These are phyloP conservation scores for Diorhabda carinulata DNA, from an alignment of 1,140 invertebrate genomes.

Conservation along the genomic window DNA sequence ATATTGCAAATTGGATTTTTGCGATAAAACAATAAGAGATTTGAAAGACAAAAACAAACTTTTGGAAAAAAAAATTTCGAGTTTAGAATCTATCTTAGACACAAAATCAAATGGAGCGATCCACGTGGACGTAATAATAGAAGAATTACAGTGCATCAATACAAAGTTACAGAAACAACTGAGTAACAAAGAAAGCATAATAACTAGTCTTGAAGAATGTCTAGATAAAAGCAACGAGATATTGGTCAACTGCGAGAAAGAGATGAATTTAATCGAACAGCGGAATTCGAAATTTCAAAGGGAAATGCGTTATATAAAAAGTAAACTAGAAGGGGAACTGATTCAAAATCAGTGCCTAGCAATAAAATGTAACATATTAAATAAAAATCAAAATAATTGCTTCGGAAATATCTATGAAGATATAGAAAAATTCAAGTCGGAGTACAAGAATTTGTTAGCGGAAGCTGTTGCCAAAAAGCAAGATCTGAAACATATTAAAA, in stretches of 20 bases:
- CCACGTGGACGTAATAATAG: neutral
- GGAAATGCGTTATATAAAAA: neutral
- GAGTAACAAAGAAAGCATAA: conserved; percentile 1
- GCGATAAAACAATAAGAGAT: neutral
- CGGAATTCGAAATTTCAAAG: neutral
- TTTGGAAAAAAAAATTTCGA: neutral
- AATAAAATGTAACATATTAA: neutral
- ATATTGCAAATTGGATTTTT: neutral
- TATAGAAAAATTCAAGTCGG: neutral
- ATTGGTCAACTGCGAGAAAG: conserved; percentile 12
- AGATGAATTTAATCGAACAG: conserved; percentile 6
- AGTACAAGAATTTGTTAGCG: neutral
- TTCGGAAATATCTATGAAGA: neutral
- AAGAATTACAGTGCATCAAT: neutral
- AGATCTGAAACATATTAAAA: neutral
- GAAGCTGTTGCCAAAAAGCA: neutral
- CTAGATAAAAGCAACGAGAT: conserved; percentile 16
- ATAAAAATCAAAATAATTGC: neutral
- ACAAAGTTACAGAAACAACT: conserved; percentile 6
- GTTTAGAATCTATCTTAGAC: neutral
- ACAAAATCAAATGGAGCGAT: neutral
- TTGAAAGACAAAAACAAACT: neutral
- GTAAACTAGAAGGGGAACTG: neutral
- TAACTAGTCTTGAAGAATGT: conserved; percentile 12
- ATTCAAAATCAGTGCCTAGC: neutral